A percentile compares a stretch with the other conserved stretches of the same genome.
phyloP scores from a whole-genome alignment of 1,140 invertebrate species.

The Brachionus plicatilis region DNA sequence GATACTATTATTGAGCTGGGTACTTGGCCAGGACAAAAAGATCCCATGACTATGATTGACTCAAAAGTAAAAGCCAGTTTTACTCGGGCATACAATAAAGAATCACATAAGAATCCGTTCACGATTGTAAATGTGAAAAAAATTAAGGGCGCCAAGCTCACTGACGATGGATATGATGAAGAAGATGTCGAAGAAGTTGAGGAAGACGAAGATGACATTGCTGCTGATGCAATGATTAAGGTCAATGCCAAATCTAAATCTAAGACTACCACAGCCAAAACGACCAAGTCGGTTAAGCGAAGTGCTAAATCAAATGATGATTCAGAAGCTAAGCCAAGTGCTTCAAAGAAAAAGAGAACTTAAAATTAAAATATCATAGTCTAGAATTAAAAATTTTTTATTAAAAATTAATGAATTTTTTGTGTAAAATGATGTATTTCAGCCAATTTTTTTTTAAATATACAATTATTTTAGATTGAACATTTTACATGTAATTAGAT shows the following conservation, averaged over 20 bases:
- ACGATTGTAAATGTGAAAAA: constrained; percentile 30
- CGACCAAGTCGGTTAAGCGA: background rate
- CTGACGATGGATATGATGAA: constrained; percentile 23
- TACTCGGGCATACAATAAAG: constrained; percentile 40
- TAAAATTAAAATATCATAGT: background rate
- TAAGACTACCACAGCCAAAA: background rate
- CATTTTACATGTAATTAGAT: background rate
- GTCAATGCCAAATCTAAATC: constrained; percentile 14
- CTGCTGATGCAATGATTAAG: constrained; percentile 39
- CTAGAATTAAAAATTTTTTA: background rate
- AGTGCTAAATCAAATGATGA: constrained; percentile 25
- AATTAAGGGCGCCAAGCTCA: constrained; percentile 10
- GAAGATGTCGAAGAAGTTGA: constrained; percentile 42
- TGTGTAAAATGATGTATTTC: background rate
- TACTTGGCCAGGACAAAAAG: constrained; percentile 71
- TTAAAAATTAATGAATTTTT: background rate
- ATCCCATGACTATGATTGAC: constrained; percentile 70
- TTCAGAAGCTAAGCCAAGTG: constrained; percentile 2
- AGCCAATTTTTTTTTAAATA: background rate
- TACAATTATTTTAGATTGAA: background rate
- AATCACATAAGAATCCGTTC: background rate
- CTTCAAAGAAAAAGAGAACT: constrained; percentile 28
- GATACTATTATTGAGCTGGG: constrained; percentile 78
- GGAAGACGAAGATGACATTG: constrained; percentile 41
- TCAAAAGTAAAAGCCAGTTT: constrained; percentile 45